Conservation (phyloP, 2,113 vertebrate species). For the Dendrocopos noguchii region DNA sequence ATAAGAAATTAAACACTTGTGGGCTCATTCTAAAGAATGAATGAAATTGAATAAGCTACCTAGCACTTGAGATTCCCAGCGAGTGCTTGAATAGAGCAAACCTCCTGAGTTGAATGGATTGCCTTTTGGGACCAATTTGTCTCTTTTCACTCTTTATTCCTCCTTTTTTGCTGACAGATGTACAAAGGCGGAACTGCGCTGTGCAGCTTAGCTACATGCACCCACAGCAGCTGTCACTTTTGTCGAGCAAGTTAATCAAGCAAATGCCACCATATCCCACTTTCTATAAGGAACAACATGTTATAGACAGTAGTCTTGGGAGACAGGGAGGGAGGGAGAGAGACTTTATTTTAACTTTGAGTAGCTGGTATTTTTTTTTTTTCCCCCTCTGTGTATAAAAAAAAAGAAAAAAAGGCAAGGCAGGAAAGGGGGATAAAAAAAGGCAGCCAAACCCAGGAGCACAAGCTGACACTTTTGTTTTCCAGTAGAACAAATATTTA, state of each 20-base stretch:
- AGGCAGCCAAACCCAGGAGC: constrained; percentile 43
- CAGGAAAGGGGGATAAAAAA: background rate
- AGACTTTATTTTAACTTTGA: constrained; percentile 88
- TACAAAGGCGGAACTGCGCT: constrained; percentile 99
- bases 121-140: constrained; percentile 99
- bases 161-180: constrained; percentile 99
- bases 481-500: constrained; percentile 55
- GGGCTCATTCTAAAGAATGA: constrained; percentile 96
- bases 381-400: constrained; percentile 24
- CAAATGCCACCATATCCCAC: constrained; percentile 99
- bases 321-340: constrained; percentile 82
- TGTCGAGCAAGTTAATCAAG: constrained; percentile 99
- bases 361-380: constrained; percentile 76
- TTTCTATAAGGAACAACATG: constrained; percentile 93
- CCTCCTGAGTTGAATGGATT: constrained; percentile 98
- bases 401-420: background rate
- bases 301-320: constrained; percentile 86
- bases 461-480: constrained; percentile 67
- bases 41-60: constrained; percentile 99
- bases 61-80: constrained; percentile 98
- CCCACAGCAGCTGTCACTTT: constrained; percentile 99
- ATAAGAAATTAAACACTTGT: constrained; percentile 99
- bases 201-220: constrained; percentile 97
- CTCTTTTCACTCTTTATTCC: constrained; percentile 98
- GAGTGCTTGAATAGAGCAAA: constrained; percentile 99